These are phyloP conservation scores for Neodontobutis hainanensis DNA, from an alignment of 2,113 vertebrate species.

Conservation along the genomic window DNA sequence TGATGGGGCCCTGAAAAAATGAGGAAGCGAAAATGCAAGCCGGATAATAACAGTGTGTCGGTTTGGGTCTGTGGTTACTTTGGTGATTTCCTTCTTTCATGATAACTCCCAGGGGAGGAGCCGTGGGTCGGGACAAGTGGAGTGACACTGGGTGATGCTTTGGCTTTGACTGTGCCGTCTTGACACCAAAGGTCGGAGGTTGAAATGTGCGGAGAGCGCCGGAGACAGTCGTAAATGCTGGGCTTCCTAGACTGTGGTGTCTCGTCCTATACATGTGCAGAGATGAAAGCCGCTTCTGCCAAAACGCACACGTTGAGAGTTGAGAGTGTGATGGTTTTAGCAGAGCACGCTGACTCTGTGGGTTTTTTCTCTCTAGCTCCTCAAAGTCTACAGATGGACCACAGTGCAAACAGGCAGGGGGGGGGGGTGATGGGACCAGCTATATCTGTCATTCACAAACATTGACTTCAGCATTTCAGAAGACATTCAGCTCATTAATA, in stretches of 20 bases:
- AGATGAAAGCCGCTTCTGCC: conserved; percentile 59
- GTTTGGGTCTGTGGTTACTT: conserved; percentile 68
- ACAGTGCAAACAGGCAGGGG: conserved; percentile 48
- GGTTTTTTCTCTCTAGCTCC: conserved; percentile 43
- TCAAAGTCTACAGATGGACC: conserved; percentile 50
- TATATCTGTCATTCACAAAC: neutral
- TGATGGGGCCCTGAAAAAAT: conserved; percentile 51
- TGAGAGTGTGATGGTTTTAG: conserved; percentile 49
- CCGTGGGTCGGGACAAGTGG: conserved; percentile 45
- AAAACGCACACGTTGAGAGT: conserved; percentile 10
- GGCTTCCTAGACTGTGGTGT: conserved; percentile 60
- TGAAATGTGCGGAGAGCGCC: conserved; percentile 37
- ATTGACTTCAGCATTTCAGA: no score
- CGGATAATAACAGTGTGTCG: conserved; percentile 73
- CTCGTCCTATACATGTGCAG: conserved; percentile 63
- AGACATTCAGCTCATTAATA: neutral
- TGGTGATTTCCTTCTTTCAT: conserved; percentile 73
- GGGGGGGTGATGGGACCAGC: conserved; percentile 25
- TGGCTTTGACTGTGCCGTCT: conserved; percentile 14
- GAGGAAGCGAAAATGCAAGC: conserved; percentile 61
- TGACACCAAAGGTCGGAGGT: conserved; percentile 49
- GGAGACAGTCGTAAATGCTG: conserved; percentile 69
- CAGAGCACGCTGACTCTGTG: conserved; percentile 38
- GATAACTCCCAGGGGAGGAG: conserved; percentile 33
- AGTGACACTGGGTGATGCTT: conserved; percentile 31